Conservation (phyloP, 2,797 vertebrate species). For the Sebastes trivittatus region DNA sequence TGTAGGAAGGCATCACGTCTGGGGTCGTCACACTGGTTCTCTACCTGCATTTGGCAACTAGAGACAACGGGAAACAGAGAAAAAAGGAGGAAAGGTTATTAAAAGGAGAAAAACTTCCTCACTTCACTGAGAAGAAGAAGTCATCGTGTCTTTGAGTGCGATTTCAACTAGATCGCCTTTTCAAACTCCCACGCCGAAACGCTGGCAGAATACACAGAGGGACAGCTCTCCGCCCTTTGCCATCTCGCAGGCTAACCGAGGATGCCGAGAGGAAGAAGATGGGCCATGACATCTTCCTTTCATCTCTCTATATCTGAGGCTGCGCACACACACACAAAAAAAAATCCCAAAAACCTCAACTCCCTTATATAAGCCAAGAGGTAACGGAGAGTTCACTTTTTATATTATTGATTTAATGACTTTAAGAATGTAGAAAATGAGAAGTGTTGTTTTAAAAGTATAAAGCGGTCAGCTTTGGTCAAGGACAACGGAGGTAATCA, state of each 20-base stretch:
- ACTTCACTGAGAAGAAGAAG: slow-evolving; percentile 20
- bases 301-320: slow-evolving; percentile 48
- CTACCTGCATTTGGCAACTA: slow-evolving; percentile 50
- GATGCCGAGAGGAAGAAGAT: slow-evolving; percentile 27
- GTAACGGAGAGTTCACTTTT: slow-evolving; percentile 46
- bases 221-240: slow-evolving; percentile 41
- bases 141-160: slow-evolving; percentile 23
- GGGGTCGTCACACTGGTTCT: slow-evolving; percentile 32
- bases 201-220: slow-evolving; percentile 28
- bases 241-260: slow-evolving; percentile 34
- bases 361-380: slow-evolving; percentile 16
- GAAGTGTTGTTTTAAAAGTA: not conserved
- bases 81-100: slow-evolving; percentile 38
- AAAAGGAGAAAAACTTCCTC: slow-evolving; percentile 9
- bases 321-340: not conserved
- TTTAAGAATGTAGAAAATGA: not conserved
- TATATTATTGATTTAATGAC: slow-evolving; percentile 43
- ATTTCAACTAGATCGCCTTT: slow-evolving; percentile 42
- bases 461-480: not conserved
- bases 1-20: slow-evolving; percentile 71
- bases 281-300: slow-evolving; percentile 56
- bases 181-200: slow-evolving; percentile 41
- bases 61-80: slow-evolving; percentile 3
- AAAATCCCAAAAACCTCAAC: not conserved
- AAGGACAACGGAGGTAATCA: slow-evolving; percentile 5